Evolutionary conservation across 2,888 invertebrate species (phyloP).

Genomic region (Lymantria dispar): DNA sequence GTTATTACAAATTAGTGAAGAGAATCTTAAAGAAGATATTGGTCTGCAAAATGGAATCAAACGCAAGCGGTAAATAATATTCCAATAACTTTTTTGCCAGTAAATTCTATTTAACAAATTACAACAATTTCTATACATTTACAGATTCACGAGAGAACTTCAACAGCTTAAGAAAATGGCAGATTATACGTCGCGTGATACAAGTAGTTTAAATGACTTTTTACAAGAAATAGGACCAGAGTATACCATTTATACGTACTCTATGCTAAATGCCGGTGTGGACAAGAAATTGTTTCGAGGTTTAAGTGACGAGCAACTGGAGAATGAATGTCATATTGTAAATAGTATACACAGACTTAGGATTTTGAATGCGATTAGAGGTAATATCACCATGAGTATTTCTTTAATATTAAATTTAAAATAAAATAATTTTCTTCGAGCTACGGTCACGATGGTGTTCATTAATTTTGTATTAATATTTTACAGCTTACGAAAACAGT

Average conservation of each 20-base stretch:
- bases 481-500: slow-evolving; percentile 84
- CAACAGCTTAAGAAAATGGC: slow-evolving; percentile 97
- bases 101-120: background rate
- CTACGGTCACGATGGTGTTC: background rate
- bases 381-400: slow-evolving; percentile 54
- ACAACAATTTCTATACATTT: slow-evolving; percentile 25
- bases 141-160: slow-evolving; percentile 94
- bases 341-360: slow-evolving; percentile 97
- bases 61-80: slow-evolving; percentile 86
- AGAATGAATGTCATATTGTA: slow-evolving; percentile 93
- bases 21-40: slow-evolving; percentile 95
- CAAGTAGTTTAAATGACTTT: slow-evolving; percentile 94
- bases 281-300: slow-evolving; percentile 93
- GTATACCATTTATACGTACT: slow-evolving; percentile 97
- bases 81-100: background rate
- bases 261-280: slow-evolving; percentile 97
- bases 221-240: slow-evolving; percentile 92
- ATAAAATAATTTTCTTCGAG: background rate
- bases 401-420: background rate
- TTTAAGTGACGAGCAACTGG: slow-evolving; percentile 95
- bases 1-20: slow-evolving; percentile 94
- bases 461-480: slow-evolving; percentile 5
- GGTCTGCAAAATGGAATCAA: slow-evolving; percentile 96
- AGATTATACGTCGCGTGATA: slow-evolving; percentile 97
- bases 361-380: slow-evolving; percentile 93